Percentiles rank a stretch among this genome's conserved stretches.
phyloP scores from a whole-genome alignment of 2,888 invertebrate genomes.

The Drosophila nigritarsus region DNA sequence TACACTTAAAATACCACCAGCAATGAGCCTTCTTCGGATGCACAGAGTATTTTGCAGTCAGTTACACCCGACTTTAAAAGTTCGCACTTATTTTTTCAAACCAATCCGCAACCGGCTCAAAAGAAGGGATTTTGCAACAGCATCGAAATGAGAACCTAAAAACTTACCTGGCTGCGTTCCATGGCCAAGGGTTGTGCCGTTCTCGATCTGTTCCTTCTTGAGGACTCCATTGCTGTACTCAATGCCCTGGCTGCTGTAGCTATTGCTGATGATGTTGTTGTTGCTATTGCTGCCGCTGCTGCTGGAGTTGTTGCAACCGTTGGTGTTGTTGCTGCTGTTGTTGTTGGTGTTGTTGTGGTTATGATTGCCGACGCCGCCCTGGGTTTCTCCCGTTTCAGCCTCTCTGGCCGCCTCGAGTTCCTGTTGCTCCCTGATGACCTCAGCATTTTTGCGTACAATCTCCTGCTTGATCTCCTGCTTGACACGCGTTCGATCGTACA shows the following conservation, averaged over 20 bases:
- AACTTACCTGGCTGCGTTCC: constrained; percentile 58
- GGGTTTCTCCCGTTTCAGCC: constrained; percentile 70
- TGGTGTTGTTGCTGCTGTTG: constrained; percentile 24
- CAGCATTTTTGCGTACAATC: constrained; percentile 81
- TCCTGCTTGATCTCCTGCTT: constrained; percentile 84
- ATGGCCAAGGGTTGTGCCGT: constrained; percentile 53
- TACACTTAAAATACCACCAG: background rate
- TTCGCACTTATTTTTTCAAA: background rate
- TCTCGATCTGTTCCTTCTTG: constrained; percentile 80
- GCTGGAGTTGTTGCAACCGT: constrained; percentile 19
- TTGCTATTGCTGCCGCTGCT: constrained; percentile 36
- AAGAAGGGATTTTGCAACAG: background rate
- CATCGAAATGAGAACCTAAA: background rate
- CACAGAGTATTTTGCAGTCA: background rate
- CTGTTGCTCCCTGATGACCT: constrained; percentile 79
- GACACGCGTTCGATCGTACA: constrained; percentile 82
- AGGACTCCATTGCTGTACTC: constrained; percentile 73
- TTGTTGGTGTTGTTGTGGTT: constrained; percentile 10
- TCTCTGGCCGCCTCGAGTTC: constrained; percentile 74
- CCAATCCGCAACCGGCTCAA: background rate
- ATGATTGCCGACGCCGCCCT: constrained; percentile 1
- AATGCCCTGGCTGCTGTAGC: constrained; percentile 47
- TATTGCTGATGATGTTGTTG: constrained; percentile 27
- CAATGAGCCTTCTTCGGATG: background rate
- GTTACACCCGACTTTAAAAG: background rate